These are phyloP conservation scores for Megastigmus dorsalis DNA, from an alignment of 2,888 invertebrate genomes.

Conservation along the genomic window DNA sequence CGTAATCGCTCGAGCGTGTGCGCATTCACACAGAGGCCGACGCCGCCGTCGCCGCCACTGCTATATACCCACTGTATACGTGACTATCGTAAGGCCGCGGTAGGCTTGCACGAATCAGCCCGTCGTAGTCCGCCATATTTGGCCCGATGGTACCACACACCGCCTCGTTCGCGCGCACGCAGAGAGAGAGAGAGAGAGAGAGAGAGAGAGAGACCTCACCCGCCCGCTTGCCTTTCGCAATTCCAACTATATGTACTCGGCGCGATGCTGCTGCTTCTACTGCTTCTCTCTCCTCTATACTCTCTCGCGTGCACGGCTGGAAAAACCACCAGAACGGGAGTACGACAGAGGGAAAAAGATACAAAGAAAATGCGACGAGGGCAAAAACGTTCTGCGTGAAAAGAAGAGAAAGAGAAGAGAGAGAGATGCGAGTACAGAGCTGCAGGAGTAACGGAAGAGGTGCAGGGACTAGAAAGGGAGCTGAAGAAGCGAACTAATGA, in stretches of 20 bases:
- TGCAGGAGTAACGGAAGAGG: no score
- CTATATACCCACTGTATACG: no score
- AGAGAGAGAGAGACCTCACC: no score
- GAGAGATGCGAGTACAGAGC: no score
- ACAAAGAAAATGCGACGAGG: neutral
- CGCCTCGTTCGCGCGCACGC: neutral
- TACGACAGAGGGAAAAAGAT: neutral
- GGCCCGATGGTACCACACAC: constrained; percentile 11
- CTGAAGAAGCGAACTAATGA: constrained; percentile 42
- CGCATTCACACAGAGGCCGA: neutral
- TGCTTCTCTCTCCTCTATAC: no score
- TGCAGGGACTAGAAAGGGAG: constrained; percentile 39
- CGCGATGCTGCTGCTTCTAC: no score
- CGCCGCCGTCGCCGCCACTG: no score
- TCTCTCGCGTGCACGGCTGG: neutral
- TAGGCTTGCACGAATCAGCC: no score
- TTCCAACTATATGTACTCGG: no score
- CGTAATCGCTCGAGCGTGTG: constrained; percentile 4
- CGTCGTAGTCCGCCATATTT: constrained; percentile 39
- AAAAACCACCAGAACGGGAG: neutral
- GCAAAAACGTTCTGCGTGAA: no score
- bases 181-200: no score
- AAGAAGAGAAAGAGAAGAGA: constrained; percentile 22
- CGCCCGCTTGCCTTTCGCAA: constrained; percentile 29
- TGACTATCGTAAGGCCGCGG: no score